Evolutionary conservation across 2,113 vertebrate species (phyloP).

Genomic region (Prionailurus bengalensis): DNA sequence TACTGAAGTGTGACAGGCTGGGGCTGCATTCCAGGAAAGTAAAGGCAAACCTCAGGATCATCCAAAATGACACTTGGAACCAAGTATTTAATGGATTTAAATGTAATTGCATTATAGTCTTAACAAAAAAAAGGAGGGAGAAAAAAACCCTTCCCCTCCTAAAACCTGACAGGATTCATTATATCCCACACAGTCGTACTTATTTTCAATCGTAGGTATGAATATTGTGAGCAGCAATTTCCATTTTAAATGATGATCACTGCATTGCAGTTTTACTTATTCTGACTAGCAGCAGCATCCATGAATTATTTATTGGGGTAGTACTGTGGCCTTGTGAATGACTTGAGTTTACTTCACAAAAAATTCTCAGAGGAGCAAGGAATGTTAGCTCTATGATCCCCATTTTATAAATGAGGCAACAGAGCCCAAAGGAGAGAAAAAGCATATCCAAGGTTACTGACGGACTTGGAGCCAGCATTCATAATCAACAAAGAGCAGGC

Average conservation of each 20-base stretch:
- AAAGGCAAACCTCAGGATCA: neutral
- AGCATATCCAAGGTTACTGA: neutral
- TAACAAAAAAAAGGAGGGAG: neutral
- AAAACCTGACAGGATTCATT: slow-evolving; percentile 62
- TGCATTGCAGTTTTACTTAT: neutral
- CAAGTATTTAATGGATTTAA: slow-evolving; percentile 17
- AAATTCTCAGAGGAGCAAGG: neutral
- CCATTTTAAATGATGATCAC: slow-evolving; percentile 68
- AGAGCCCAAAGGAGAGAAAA: neutral
- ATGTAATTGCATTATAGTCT: neutral
- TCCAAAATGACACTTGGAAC: neutral
- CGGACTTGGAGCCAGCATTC: neutral
- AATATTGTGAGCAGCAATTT: slow-evolving; percentile 51
- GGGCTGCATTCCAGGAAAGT: neutral
- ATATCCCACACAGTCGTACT: slow-evolving; percentile 3
- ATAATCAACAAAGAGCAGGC: neutral
- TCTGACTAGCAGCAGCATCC: neutral
- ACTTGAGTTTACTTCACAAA: slow-evolving; percentile 60
- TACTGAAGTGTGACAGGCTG: neutral
- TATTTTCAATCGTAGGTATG: slow-evolving; percentile 59
- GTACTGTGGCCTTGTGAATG: slow-evolving; percentile 52
- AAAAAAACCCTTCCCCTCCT: neutral
- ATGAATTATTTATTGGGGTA: slow-evolving; percentile 61
- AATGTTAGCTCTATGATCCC: neutral
- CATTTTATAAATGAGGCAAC: slow-evolving; percentile 43